A percentile compares a stretch with the other conserved stretches of the same genome.
These are phyloP conservation scores for Phenganax stokvisi DNA, from an alignment of 92 coral and sea anemone genomes.

Conservation along the genomic window DNA sequence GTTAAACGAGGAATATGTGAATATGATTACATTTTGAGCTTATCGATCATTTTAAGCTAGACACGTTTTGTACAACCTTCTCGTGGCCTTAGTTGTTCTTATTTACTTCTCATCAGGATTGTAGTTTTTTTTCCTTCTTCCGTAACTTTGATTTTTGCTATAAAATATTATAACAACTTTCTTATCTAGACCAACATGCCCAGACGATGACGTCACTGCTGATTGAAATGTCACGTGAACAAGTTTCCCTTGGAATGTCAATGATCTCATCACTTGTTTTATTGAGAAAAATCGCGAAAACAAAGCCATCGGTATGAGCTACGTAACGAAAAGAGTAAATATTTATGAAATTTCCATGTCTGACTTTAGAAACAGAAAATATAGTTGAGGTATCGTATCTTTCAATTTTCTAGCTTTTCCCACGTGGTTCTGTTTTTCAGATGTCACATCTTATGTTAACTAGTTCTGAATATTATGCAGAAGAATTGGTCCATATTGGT, in stretches of 20 bases:
- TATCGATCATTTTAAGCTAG: too few species aligned
- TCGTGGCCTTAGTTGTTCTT: too few species aligned
- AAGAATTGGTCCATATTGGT: constrained; percentile 9
- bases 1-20: too few species aligned
- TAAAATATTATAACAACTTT: not conserved
- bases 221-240: constrained; percentile 49
- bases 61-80: too few species aligned
- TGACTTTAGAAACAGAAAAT: too few species aligned
- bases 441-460: constrained; percentile 11
- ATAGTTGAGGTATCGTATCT: not conserved
- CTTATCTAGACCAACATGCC: not conserved
- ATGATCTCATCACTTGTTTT: constrained; percentile 55
- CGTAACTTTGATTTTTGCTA: too few species aligned
- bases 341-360: not conserved
- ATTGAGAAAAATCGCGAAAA: constrained; percentile 37
- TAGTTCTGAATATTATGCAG: constrained; percentile 17
- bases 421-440: constrained; percentile 8
- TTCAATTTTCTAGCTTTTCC: not conserved
- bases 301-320: constrained; percentile 19
- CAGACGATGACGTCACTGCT: constrained; percentile 11
- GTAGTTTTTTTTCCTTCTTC: too few species aligned
- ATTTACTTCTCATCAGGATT: too few species aligned
- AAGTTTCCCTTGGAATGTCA: constrained; percentile 51
- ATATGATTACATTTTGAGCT: too few species aligned
- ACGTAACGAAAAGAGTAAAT: too few species aligned